Evolutionary conservation across 2,797 vertebrate species (phyloP).

Genomic region (Phaenicophaeus curvirostris): DNA sequence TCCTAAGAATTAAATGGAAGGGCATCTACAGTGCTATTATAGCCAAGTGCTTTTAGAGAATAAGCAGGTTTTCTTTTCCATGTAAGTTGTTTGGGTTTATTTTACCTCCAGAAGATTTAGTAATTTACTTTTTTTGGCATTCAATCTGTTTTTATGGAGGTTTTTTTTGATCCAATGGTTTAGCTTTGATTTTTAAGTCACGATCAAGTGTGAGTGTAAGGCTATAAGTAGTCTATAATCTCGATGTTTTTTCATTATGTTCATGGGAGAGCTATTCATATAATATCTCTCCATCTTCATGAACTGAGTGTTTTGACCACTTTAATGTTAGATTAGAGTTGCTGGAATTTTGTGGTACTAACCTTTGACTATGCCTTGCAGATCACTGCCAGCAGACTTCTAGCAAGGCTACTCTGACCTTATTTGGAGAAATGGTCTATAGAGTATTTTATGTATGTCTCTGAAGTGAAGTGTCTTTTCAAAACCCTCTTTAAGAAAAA

Average conservation of each 20-base stretch:
- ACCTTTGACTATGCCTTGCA: neutral
- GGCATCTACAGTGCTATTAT: neutral
- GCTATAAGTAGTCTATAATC: constrained; percentile 16
- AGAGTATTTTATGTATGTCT: neutral
- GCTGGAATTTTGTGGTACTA: neutral
- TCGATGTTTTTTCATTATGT: neutral
- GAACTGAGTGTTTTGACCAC: neutral
- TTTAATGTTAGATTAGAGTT: constrained; percentile 1
- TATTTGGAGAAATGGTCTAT: neutral
- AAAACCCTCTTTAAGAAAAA: neutral
- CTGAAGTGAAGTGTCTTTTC: neutral
- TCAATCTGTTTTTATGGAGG: neutral
- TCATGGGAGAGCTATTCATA: neutral
- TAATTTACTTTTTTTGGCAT: constrained; percentile 29
- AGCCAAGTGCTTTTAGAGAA: neutral
- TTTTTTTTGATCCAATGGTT: neutral
- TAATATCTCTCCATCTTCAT: constrained; percentile 1
- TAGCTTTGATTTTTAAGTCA: constrained; percentile 8
- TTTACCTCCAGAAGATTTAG: neutral
- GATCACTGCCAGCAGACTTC: neutral
- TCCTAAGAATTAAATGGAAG: neutral
- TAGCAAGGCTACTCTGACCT: neutral
- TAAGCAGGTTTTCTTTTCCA: neutral
- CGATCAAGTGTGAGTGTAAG: neutral
- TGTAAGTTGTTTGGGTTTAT: neutral